Conservation (phyloP, 2,797 vertebrate genomes). For the Phyllotis vaccarum region DNA sequence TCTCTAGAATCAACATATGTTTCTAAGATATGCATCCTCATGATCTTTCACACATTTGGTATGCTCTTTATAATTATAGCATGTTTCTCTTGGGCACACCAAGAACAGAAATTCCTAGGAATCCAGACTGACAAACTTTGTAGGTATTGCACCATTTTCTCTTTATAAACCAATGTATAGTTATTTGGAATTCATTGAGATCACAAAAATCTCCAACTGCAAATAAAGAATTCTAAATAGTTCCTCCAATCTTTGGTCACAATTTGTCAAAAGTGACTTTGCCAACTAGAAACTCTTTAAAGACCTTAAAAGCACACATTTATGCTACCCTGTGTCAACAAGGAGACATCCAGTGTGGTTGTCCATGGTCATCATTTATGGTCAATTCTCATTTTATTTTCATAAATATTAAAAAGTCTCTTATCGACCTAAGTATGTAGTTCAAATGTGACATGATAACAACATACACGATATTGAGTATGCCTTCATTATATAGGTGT, state of each 20-base stretch:
- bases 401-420: conserved; percentile 5
- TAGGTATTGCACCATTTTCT: conserved; percentile 49
- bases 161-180: conserved; percentile 1
- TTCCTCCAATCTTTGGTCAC: conserved; percentile 30
- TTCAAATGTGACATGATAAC: conserved; percentile 6
- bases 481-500: neutral
- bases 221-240: conserved; percentile 55
- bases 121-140: conserved; percentile 34
- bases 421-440: neutral
- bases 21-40: neutral
- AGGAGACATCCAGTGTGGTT: no score
- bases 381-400: neutral
- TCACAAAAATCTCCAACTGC: conserved; percentile 50
- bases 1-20: conserved; percentile 6
- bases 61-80: neutral
- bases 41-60: conserved; percentile 49
- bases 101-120: conserved; percentile 40
- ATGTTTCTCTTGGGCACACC: neutral
- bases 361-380: neutral
- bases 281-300: conserved; percentile 43
- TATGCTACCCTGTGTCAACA: conserved; percentile 18
- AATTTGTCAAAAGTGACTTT: neutral
- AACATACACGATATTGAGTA: neutral
- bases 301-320: conserved; percentile 31
- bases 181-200: conserved; percentile 56